phyloP scores from a whole-genome alignment of 2,113 vertebrate genomes.

The Sylvia atricapilla region DNA sequence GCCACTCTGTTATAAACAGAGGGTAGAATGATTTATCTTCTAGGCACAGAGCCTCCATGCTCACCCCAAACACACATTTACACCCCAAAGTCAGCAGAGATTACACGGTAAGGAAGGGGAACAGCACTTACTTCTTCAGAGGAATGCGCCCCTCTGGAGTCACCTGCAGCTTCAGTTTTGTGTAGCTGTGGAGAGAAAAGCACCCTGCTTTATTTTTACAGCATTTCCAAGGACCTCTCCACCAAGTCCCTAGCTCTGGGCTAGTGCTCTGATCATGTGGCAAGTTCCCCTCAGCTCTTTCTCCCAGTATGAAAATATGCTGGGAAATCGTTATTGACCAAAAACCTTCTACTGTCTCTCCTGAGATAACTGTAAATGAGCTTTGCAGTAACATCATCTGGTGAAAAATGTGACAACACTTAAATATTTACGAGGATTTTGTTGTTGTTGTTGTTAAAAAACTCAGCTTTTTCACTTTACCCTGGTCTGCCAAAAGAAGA shows the following conservation, averaged over 20 bases:
- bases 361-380: not conserved
- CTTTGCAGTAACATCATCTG: not conserved
- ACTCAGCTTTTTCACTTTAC: not conserved
- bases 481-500: not conserved
- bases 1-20: not conserved
- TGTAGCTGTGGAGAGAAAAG: slow-evolving; percentile 81
- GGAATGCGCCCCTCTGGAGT: slow-evolving; percentile 94
- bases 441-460: not conserved
- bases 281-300: not conserved
- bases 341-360: not conserved
- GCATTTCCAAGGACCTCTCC: not conserved
- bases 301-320: not conserved
- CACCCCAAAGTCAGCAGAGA: not conserved
- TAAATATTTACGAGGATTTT: not conserved
- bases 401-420: not conserved
- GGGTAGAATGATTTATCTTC: not conserved
- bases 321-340: not conserved
- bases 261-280: not conserved
- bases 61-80: not conserved
- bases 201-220: not conserved
- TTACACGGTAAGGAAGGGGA: not conserved
- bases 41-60: not conserved
- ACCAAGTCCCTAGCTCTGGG: not conserved
- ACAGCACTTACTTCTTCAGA: slow-evolving; percentile 91
- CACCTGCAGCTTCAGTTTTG: slow-evolving; percentile 90